These are phyloP conservation scores for Trissonchulus latispiculum DNA, from an alignment of 2,888 invertebrate species.

Conservation along the genomic window DNA sequence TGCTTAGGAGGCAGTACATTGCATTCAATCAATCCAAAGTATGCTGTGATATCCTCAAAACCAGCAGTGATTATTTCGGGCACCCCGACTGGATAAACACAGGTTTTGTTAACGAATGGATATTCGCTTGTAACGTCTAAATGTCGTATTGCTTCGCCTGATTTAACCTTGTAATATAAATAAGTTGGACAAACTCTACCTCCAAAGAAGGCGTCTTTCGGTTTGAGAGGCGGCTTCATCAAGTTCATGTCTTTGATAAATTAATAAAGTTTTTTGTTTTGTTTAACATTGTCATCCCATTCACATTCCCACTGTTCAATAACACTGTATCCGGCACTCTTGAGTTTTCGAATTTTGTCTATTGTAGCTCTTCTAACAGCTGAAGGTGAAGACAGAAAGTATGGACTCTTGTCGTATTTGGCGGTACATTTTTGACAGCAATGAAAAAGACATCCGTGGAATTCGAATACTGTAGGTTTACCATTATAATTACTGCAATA, in stretches of 20 bases:
- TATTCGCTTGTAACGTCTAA: conserved; percentile 34
- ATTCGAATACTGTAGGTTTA: conserved; percentile 25
- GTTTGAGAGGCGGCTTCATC: conserved; percentile 27
- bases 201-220: conserved; percentile 35
- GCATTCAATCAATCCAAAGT: conserved; percentile 32
- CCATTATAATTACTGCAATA: background rate
- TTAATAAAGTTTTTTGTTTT: background rate
- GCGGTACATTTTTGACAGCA: conserved; percentile 25
- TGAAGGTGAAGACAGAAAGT: no score
- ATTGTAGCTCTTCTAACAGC: no score
- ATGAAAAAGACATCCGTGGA: conserved; percentile 29
- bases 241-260: background rate
- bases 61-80: conserved; percentile 19
- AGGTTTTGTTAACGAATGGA: conserved; percentile 33
- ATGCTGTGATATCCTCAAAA: background rate
- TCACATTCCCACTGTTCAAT: conserved; percentile 31
- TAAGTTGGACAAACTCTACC: conserved; percentile 34
- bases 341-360: background rate
- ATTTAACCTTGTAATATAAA: conserved; percentile 28
- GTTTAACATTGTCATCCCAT: conserved; percentile 24
- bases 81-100: conserved; percentile 28
- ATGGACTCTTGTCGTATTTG: no score
- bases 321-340: conserved; percentile 25
- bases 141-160: conserved; percentile 30
- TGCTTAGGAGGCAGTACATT: conserved; percentile 33